phyloP scores from a whole-genome alignment of 2,797 vertebrate genomes.

The Bryconaethiops microstoma region DNA sequence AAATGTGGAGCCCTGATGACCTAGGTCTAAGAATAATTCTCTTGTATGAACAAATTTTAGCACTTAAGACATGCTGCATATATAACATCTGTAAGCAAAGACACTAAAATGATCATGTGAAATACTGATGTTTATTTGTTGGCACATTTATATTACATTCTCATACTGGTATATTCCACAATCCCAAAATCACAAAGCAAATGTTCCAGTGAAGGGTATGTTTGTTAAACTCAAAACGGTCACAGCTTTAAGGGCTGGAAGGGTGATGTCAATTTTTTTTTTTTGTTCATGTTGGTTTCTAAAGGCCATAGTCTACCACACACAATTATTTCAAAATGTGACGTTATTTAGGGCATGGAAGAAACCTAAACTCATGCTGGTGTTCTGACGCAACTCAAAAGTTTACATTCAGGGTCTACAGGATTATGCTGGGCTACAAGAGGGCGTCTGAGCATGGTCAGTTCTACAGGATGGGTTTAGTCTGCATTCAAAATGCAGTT shows the following conservation, averaged over 20 bases:
- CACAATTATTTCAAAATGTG: neutral
- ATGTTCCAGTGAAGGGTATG: slow-evolving; percentile 71
- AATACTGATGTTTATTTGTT: slow-evolving; percentile 90
- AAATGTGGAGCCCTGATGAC: too few relatives aligned
- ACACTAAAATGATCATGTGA: slow-evolving; percentile 64
- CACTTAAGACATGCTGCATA: neutral
- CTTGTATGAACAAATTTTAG: too few relatives aligned
- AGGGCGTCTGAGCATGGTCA: neutral
- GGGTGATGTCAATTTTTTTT: neutral
- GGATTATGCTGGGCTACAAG: slow-evolving; percentile 2
- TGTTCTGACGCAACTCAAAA: slow-evolving; percentile 6
- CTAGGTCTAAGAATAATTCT: too few relatives aligned
- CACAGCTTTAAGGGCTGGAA: slow-evolving; percentile 41
- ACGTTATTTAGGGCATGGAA: neutral
- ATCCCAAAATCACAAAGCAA: slow-evolving; percentile 75
- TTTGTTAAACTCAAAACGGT: slow-evolving; percentile 29
- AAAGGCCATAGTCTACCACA: neutral
- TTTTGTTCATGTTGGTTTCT: neutral
- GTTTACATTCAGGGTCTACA: slow-evolving; percentile 25
- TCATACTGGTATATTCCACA: slow-evolving; percentile 78
- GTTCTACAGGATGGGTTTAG: neutral
- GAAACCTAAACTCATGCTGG: slow-evolving; percentile 10
- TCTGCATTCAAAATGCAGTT: neutral
- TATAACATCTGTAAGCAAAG: neutral
- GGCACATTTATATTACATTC: slow-evolving; percentile 88